Evolutionary conservation across 1,140 invertebrate species (phyloP).

Genomic region (Philopotamus ludificatus): DNA sequence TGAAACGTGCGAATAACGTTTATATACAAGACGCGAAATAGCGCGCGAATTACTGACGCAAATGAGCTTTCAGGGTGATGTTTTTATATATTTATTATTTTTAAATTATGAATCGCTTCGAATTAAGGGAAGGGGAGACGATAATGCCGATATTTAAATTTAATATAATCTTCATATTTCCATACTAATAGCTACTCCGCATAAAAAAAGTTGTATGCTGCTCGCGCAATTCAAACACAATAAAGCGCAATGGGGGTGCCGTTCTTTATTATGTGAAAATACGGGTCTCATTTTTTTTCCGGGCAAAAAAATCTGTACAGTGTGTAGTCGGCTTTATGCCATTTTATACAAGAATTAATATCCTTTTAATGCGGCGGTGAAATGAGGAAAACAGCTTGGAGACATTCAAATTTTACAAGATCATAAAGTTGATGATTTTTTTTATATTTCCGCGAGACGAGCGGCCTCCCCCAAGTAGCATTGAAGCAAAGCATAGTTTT

Average conservation of each 20-base stretch:
- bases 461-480: too few relatives aligned
- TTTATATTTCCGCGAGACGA: too few relatives aligned
- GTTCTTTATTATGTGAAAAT: slow-evolving; percentile 1
- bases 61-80: too few relatives aligned
- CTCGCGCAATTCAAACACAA: slow-evolving; percentile 3
- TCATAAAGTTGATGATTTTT: too few relatives aligned
- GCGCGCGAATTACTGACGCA: too few relatives aligned
- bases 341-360: slow-evolving; percentile 12
- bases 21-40: too few relatives aligned
- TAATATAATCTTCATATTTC: slow-evolving; percentile 13
- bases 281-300: slow-evolving; percentile 9
- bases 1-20: too few relatives aligned
- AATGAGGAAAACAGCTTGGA: background rate
- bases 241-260: slow-evolving; percentile 13
- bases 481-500: too few relatives aligned
- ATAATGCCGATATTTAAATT: slow-evolving; percentile 6
- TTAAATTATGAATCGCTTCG: background rate
- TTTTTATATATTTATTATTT: too few relatives aligned
- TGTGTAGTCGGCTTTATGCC: background rate
- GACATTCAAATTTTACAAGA: too few relatives aligned
- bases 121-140: background rate
- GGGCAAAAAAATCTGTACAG: slow-evolving; percentile 10
- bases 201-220: slow-evolving; percentile 15
- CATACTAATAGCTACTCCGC: slow-evolving; percentile 14
- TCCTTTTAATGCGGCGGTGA: slow-evolving; percentile 5